Conservation (phyloP, 2,797 vertebrate species). For the Thaleichthys pacificus region DNA sequence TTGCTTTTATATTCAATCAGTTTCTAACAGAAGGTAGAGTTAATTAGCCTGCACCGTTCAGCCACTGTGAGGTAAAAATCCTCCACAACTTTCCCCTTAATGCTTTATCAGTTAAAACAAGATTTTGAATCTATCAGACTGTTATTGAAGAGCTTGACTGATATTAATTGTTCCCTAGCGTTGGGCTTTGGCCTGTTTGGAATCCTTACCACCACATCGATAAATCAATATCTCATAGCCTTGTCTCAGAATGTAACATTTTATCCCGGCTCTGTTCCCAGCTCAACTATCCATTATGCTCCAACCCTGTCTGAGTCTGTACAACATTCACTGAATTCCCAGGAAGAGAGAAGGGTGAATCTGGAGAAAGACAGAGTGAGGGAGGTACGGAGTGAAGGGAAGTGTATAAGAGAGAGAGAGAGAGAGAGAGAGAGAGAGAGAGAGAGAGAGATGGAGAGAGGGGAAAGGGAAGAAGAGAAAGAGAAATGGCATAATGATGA, state of each 20-base stretch:
- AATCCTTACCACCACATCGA: conserved; percentile 37
- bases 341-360: conserved; percentile 19
- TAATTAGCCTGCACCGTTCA: neutral
- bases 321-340: conserved; percentile 30
- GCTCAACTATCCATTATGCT: conserved; percentile 7
- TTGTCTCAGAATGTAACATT: conserved; percentile 45
- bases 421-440: neutral
- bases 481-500: conserved; percentile 30
- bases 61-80: neutral
- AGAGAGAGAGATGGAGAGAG: conserved; percentile 1
- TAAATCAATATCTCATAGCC: conserved; percentile 46
- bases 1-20: too few species aligned
- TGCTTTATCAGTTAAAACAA: conserved; percentile 7
- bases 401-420: neutral
- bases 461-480: neutral
- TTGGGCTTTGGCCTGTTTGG: conserved; percentile 6
- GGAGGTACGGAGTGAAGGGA: conserved; percentile 10
- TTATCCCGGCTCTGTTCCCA: conserved; percentile 41
- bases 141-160: conserved; percentile 22
- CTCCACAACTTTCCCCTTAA: neutral
- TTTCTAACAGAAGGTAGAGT: neutral
- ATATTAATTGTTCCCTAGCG: conserved; percentile 23
- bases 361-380: neutral
- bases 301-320: neutral
- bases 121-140: conserved; percentile 5